Evolutionary conservation across 1,140 invertebrate species (phyloP).

Genomic region (Procambarus virginalis): DNA sequence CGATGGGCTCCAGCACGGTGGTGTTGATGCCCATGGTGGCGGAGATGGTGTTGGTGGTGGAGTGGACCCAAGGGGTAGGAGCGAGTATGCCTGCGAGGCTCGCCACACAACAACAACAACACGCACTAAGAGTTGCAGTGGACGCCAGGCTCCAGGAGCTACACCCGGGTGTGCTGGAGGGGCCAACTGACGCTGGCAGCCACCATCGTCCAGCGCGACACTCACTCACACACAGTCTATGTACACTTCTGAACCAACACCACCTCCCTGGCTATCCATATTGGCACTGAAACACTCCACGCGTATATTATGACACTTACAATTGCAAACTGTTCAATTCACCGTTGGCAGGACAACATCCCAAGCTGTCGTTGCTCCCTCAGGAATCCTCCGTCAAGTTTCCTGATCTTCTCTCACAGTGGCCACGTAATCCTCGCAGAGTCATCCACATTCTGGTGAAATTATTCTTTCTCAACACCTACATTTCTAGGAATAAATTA

Average conservation of each 20-base stretch:
- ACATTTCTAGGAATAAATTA: no score
- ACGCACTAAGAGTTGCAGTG: not conserved
- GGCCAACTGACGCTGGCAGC: not conserved
- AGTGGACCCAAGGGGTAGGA: not conserved
- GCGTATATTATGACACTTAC: not conserved
- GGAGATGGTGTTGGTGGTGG: not conserved
- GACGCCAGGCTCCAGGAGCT: not conserved
- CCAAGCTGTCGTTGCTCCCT: no score
- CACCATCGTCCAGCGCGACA: not conserved
- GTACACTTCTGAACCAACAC: not conserved
- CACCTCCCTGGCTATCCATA: not conserved
- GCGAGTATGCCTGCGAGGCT: not conserved
- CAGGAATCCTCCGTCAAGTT: no score
- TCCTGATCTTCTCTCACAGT: no score
- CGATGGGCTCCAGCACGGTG: conserved; percentile 14
- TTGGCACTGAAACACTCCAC: not conserved
- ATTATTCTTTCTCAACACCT: no score
- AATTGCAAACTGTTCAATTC: not conserved
- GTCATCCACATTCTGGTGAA: no score
- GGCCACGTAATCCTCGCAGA: no score
- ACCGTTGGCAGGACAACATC: no score
- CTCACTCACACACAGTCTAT: not conserved
- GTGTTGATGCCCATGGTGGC: conserved; percentile 42
- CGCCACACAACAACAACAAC: not conserved
- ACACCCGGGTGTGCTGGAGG: not conserved